Conservation (phyloP, 2,797 vertebrate genomes). For the Tarsius wallacei region DNA sequence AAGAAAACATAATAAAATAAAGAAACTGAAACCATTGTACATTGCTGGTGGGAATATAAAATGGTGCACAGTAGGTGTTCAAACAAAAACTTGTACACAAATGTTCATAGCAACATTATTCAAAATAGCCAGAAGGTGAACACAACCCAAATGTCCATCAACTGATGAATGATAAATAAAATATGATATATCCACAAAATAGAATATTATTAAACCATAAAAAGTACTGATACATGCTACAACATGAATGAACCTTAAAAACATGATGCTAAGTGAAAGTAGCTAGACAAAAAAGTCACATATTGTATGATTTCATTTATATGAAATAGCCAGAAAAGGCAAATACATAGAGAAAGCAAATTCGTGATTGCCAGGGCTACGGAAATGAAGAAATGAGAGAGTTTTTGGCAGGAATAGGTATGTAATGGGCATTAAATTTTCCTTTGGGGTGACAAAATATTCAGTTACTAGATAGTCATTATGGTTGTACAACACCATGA, state of each 20-base stretch:
- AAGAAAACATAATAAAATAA: neutral
- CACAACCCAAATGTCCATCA: neutral
- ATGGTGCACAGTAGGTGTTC: neutral
- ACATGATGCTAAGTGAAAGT: neutral
- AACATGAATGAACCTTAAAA: neutral
- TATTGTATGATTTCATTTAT: neutral
- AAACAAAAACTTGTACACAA: neutral
- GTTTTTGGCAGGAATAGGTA: neutral
- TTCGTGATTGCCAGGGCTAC: neutral
- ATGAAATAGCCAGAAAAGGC: neutral
- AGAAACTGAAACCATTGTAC: neutral
- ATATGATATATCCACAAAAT: neutral
- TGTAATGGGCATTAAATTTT: neutral
- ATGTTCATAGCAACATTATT: neutral
- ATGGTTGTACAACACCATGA: neutral
- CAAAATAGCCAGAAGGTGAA: neutral
- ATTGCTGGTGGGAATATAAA: neutral
- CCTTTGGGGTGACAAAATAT: neutral
- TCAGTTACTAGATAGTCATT: neutral
- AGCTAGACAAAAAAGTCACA: neutral
- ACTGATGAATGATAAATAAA: neutral
- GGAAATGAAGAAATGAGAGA: neutral
- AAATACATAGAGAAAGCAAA: neutral
- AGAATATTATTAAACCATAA: neutral
- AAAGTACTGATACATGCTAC: neutral